phyloP scores from a whole-genome alignment of 2,113 vertebrate species.

The Salvator merianae region DNA sequence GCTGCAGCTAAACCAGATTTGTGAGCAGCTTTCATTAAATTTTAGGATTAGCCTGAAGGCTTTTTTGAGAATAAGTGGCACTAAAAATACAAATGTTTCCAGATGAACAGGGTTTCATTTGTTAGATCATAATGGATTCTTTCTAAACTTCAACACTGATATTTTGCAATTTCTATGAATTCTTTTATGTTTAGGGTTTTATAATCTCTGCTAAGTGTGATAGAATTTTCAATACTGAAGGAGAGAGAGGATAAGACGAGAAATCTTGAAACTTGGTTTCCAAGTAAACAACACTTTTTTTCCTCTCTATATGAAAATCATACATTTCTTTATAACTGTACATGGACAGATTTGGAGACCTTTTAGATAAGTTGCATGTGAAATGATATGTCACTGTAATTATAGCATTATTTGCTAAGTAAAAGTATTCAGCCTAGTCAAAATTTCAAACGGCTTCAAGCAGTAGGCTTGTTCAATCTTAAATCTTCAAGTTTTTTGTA shows the following conservation, averaged over 20 bases:
- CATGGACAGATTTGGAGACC: accelerated
- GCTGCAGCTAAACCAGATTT: background rate
- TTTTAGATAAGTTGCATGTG: background rate
- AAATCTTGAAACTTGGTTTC: accelerated
- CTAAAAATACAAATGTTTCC: background rate
- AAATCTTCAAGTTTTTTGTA: accelerated
- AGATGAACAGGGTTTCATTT: slow-evolving; percentile 14
- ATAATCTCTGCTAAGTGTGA: background rate
- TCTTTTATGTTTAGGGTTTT: background rate
- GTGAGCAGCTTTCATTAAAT: accelerated
- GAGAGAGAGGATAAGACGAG: background rate
- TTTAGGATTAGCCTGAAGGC: accelerated
- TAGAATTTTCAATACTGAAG: slow-evolving; percentile 9
- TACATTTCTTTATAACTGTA: background rate
- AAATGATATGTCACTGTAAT: background rate
- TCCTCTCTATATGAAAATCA: slow-evolving; percentile 7
- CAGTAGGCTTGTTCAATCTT: slow-evolving; percentile 20
- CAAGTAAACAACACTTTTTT: accelerated
- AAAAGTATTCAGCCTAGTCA: background rate
- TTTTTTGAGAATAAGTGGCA: slow-evolving; percentile 11
- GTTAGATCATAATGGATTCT: background rate
- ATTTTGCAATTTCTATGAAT: background rate
- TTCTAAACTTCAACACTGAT: background rate
- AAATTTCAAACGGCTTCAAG: background rate
- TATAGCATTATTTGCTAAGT: background rate